These are phyloP conservation scores for Cheilosia impressa DNA, from an alignment of 2,888 invertebrate species.

Conservation along the genomic window DNA sequence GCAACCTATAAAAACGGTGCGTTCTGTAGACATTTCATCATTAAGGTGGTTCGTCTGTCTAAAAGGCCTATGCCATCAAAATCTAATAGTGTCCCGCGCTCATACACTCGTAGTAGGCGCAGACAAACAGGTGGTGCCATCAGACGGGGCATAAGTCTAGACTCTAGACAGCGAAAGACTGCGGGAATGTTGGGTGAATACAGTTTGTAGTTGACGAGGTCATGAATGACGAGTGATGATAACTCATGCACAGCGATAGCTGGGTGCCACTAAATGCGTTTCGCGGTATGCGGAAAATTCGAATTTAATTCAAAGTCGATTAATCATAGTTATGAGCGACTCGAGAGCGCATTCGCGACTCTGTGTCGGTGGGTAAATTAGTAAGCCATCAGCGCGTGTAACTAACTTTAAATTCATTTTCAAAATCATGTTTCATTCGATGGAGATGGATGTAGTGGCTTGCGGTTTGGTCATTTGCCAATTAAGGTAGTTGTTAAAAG, in stretches of 20 bases:
- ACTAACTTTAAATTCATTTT: constrained; percentile 42
- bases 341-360: not conserved
- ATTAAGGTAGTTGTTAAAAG: constrained; percentile 54
- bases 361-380: not conserved
- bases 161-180: constrained; percentile 44
- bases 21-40: constrained; percentile 47
- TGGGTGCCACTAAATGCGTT: constrained; percentile 45
- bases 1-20: constrained; percentile 34
- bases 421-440: constrained; percentile 37
- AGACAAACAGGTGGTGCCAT: not conserved
- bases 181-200: constrained; percentile 29
- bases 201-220: constrained; percentile 54
- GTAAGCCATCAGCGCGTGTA: constrained; percentile 39
- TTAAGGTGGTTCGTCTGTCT: constrained; percentile 40
- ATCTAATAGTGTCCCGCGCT: constrained; percentile 10
- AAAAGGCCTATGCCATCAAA: constrained; percentile 1
- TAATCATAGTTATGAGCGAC: constrained; percentile 48
- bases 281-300: constrained; percentile 67
- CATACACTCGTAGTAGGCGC: not conserved
- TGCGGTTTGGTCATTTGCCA: constrained; percentile 47
- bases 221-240: constrained; percentile 58
- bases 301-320: constrained; percentile 65
- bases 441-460: constrained; percentile 47
- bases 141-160: not conserved
- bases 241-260: constrained; percentile 14